Conservation (phyloP, 2,113 vertebrate species). For the Toxotes chatareus region DNA sequence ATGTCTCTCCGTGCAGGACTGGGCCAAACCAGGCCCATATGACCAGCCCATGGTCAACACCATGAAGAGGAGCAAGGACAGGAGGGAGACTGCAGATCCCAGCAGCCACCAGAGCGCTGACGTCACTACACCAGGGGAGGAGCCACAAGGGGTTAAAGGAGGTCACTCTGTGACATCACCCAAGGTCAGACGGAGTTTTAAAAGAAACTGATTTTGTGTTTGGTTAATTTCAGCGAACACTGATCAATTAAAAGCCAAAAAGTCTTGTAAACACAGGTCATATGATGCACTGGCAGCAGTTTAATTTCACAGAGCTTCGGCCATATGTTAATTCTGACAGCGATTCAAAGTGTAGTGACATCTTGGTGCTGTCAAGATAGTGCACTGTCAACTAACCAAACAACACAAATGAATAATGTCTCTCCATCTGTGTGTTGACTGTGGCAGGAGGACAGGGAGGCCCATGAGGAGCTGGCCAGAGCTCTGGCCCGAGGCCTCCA, state of each 20-base stretch:
- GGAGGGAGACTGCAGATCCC: slow-evolving; percentile 82
- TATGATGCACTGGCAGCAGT: not conserved
- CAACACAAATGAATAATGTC: too few relatives aligned
- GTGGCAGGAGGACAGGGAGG: slow-evolving; percentile 83
- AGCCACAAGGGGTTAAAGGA: slow-evolving; percentile 85
- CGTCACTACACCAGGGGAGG: slow-evolving; percentile 74
- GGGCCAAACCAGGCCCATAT: slow-evolving; percentile 94
- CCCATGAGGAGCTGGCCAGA: slow-evolving; percentile 89
- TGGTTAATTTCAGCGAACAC: too few relatives aligned
- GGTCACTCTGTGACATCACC: slow-evolving; percentile 73
- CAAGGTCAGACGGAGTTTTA: slow-evolving; percentile 80
- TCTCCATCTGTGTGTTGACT: not conserved
- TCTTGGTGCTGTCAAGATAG: too few relatives aligned
- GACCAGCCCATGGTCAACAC: slow-evolving; percentile 92
- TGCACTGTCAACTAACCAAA: not conserved
- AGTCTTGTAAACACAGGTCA: not conserved
- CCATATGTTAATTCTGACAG: too few relatives aligned
- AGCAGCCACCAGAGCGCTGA: slow-evolving; percentile 76
- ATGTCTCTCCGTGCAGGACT: slow-evolving; percentile 85
- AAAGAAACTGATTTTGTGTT: too few relatives aligned
- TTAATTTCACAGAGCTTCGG: not conserved
- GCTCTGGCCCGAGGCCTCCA: slow-evolving; percentile 90
- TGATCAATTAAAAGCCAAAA: too few relatives aligned
- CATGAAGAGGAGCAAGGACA: slow-evolving; percentile 89
- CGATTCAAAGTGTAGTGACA: too few relatives aligned